These are phyloP conservation scores for Invenusta paracnida DNA, from an alignment of 2,888 invertebrate genomes.

Conservation along the genomic window DNA sequence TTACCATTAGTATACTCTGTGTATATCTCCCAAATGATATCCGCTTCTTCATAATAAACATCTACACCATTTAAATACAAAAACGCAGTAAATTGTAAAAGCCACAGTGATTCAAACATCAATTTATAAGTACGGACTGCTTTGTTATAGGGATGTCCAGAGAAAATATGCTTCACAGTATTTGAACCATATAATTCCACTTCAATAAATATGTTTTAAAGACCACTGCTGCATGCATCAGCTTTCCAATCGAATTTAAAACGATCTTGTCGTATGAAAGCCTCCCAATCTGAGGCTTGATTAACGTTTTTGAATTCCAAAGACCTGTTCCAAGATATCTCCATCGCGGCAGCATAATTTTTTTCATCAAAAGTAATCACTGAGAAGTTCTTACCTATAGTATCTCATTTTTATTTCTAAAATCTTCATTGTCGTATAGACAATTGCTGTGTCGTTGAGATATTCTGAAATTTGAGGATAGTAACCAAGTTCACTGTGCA, in stretches of 20 bases:
- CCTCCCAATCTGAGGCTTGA: no score
- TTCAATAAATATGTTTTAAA: not conserved
- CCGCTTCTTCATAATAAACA: not conserved
- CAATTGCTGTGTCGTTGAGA: constrained; percentile 19
- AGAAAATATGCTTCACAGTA: no score
- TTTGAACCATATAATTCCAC: not conserved
- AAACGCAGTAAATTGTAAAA: not conserved
- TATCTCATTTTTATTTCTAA: not conserved
- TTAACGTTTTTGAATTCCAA: no score
- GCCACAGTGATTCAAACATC: not conserved
- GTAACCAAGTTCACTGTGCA: not conserved
- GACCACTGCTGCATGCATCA: not conserved
- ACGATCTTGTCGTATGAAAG: no score
- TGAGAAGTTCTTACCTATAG: not conserved
- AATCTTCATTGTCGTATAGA: constrained; percentile 21
- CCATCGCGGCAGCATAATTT: no score
- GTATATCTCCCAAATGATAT: not conserved
- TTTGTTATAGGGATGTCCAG: not conserved
- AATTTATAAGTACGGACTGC: not conserved
- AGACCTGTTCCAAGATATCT: no score
- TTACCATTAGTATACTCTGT: constrained; percentile 10
- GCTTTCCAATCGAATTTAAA: not conserved
- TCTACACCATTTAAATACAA: not conserved
- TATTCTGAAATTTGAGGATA: not conserved
- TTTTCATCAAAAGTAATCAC: not conserved